Evolutionary conservation across 2,797 vertebrate species (phyloP).

Genomic region (Ispidina picta): DNA sequence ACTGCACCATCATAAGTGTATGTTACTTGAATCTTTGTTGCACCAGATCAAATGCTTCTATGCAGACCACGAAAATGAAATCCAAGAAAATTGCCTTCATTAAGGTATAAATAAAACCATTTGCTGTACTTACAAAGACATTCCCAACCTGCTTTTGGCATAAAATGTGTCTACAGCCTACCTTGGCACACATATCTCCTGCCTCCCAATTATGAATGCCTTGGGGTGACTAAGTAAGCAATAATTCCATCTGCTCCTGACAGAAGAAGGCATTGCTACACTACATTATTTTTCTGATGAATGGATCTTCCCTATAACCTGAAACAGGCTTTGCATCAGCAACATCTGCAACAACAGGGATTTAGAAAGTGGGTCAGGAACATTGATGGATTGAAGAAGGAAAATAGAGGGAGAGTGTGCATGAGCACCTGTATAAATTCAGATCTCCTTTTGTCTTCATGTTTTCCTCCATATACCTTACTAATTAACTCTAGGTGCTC

Average conservation of each 20-base stretch:
- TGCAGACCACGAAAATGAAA: conserved; percentile 55
- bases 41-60: conserved; percentile 54
- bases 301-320: conserved; percentile 38
- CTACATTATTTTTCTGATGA: conserved; percentile 67
- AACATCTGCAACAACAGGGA: conserved; percentile 54
- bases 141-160: conserved; percentile 65
- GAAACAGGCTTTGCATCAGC: conserved; percentile 52
- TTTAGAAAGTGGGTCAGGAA: conserved; percentile 62
- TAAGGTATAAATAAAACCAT: conserved; percentile 63
- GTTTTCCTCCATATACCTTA: background rate
- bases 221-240: conserved; percentile 60
- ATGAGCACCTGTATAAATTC: background rate
- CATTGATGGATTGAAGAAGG: conserved; percentile 12
- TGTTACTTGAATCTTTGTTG: conserved; percentile 41
- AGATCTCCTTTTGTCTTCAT: background rate
- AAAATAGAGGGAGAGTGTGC: background rate
- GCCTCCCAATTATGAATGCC: conserved; percentile 65
- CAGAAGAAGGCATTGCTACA: conserved; percentile 43
- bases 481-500: background rate
- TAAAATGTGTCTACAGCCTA: conserved; percentile 53
- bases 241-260: conserved; percentile 68
- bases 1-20: background rate
- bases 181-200: conserved; percentile 44
- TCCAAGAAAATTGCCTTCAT: conserved; percentile 60
- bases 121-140: conserved; percentile 60